Conservation (phyloP, 2,113 vertebrate species). For the Indicator indicator region DNA sequence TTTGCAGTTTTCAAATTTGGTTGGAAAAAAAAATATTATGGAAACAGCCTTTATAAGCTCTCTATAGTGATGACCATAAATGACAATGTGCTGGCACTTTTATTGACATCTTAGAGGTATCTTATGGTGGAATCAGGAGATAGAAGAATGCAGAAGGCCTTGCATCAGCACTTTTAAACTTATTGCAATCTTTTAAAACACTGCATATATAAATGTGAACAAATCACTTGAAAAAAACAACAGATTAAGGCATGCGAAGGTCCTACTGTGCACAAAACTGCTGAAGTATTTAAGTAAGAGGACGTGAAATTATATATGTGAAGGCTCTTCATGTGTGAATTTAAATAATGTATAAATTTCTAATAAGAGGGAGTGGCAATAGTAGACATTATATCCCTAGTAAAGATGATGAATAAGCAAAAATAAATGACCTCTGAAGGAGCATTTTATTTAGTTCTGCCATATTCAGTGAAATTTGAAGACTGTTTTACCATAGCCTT, state of each 20-base stretch:
- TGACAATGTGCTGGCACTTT: background rate
- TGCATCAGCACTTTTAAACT: background rate
- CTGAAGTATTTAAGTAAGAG: background rate
- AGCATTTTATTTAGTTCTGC: background rate
- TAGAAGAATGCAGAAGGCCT: background rate
- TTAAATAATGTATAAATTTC: background rate
- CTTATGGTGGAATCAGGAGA: background rate
- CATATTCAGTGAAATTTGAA: background rate
- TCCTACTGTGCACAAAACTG: background rate
- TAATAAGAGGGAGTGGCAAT: background rate
- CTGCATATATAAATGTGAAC: background rate
- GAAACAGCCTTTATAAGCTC: background rate
- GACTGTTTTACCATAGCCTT: background rate
- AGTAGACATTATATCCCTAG: background rate
- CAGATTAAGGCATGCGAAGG: background rate
- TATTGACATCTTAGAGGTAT: background rate
- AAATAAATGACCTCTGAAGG: background rate
- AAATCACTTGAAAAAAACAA: background rate
- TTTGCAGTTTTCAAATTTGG: background rate
- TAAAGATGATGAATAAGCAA: background rate
- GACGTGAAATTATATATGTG: background rate
- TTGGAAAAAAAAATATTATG: background rate
- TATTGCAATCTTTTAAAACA: background rate
- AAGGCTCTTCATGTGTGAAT: background rate
- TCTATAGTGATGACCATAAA: background rate